Evolutionary conservation across 92 coral and sea anemone genomes (phyloP), one percentile per base, ranked within the genome.

Genomic region (Desmophyllum pertusum): DNA sequence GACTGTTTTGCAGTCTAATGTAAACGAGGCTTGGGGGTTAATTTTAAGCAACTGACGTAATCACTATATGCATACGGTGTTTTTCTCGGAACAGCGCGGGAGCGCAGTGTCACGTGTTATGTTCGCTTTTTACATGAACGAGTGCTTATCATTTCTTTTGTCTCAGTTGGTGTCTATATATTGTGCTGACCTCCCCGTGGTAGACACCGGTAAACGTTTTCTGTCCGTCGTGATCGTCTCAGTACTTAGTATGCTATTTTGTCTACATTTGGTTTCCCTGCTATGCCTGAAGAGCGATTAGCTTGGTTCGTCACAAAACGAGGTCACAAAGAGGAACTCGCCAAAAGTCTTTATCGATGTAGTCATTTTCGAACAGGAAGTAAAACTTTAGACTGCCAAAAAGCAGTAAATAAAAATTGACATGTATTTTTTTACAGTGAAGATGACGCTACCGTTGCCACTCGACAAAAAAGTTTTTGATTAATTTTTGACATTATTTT

Each of bases 131-230:
- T 66, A 6, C 70, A 3, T 66, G 29, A 37, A 66, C 17, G 72
- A 66, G 23, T 66, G 29, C 5, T 33, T 0, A 33, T 18, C 72
- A 66, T 66, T n/a, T 65, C 72, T 65, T 65, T 37, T 33, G 19
- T 66, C 35, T 36, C n/a, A n/a, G n/a, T 35, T 66, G 72, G 72
- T 66, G 72, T 66, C 72, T 66, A 15, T n/a, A n/a, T n/a, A n/a
- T 66, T 66, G 72, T 33, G 72, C 72, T 66, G 72, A 66, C 72
- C 72, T 66, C 72, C 72, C 7, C 72, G 72, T 0, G 72, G 72
- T 66, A 18, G 73, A 67, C 73, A 67, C 73, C 42, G 73, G 73
- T 6, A 67, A n/a, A 67, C 73, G 73, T 43, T 67, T 67, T 67
- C 5, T 67, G 45, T 17, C n/a, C 39, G 71, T 67, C 36, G 73